phyloP scores from a whole-genome alignment of 1,140 invertebrate species.

The Sminthurinus signatus region DNA sequence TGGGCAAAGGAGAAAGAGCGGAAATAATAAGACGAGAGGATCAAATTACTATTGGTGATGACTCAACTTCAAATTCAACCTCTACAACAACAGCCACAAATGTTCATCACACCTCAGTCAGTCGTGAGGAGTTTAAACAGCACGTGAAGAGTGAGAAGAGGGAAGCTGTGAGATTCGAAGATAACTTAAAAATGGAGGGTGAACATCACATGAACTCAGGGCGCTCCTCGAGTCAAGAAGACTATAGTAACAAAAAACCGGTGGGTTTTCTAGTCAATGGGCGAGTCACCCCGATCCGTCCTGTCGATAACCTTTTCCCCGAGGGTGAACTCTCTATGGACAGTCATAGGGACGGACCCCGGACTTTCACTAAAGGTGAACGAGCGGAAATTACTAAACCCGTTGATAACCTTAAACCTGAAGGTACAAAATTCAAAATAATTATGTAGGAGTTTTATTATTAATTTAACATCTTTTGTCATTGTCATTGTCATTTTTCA shows the following conservation, averaged over 20 bases:
- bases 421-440: too few relatives aligned
- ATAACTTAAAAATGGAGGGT: conserved; percentile 56
- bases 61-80: conserved; percentile 48
- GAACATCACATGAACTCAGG: conserved; percentile 54
- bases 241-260: neutral
- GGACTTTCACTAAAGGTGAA: conserved; percentile 46
- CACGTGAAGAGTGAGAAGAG: neutral
- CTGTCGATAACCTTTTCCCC: neutral
- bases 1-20: conserved; percentile 42
- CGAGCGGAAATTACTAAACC: conserved; percentile 51
- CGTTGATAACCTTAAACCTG: conserved; percentile 42
- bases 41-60: conserved; percentile 58
- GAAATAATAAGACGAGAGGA: conserved; percentile 45
- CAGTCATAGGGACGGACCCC: conserved; percentile 23
- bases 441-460: too few relatives aligned
- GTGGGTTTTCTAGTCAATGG: too few relatives aligned
- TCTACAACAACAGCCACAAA: conserved; percentile 24
- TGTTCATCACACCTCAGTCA: neutral
- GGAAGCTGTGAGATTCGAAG: conserved; percentile 42
- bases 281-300: neutral
- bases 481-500: too few relatives aligned
- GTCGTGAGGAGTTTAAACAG: neutral
- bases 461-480: too few relatives aligned
- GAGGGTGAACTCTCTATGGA: neutral
- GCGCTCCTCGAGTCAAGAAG: conserved; percentile 1